Conservation (phyloP, 1,140 invertebrate species). For the Solenopsis fugax region DNA sequence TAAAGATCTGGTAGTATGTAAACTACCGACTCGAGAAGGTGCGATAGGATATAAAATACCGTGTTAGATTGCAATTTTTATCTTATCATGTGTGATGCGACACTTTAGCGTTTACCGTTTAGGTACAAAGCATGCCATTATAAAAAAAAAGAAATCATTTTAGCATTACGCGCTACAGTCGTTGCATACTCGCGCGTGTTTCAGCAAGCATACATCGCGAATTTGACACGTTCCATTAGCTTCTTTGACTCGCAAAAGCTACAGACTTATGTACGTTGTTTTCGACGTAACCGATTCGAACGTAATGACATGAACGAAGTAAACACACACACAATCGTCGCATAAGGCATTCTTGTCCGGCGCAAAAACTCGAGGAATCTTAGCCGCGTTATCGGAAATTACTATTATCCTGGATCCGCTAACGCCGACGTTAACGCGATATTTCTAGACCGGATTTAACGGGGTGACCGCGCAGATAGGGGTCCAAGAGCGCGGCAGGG, state of each 20-base stretch:
- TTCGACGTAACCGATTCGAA: conserved; percentile 27
- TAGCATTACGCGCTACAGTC: not conserved
- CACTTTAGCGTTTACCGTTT: not conserved
- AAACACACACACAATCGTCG: not conserved
- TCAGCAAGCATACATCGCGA: not conserved
- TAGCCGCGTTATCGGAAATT: conserved; percentile 50
- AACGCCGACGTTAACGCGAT: conserved; percentile 48
- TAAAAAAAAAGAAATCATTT: conserved; percentile 11
- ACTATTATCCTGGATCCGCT: conserved; percentile 56
- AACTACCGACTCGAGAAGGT: not conserved
- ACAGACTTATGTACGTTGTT: conserved; percentile 26
- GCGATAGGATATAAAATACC: not conserved
- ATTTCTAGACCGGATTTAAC: conserved; percentile 60
- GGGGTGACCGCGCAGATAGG: conserved; percentile 40
- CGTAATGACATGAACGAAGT: not conserved
- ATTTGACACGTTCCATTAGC: conserved; percentile 36
- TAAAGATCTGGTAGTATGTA: not conserved
- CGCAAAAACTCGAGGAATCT: conserved; percentile 24
- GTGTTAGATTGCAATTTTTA: not conserved
- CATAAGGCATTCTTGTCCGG: not conserved
- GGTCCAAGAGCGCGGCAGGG: not conserved
- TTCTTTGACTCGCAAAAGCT: not conserved
- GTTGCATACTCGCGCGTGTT: not conserved
- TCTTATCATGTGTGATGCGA: not conserved
- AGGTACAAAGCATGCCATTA: not conserved